Evolutionary conservation across 2,797 vertebrate species (phyloP).

Genomic region (Microctenopoma stevenorrisi): DNA sequence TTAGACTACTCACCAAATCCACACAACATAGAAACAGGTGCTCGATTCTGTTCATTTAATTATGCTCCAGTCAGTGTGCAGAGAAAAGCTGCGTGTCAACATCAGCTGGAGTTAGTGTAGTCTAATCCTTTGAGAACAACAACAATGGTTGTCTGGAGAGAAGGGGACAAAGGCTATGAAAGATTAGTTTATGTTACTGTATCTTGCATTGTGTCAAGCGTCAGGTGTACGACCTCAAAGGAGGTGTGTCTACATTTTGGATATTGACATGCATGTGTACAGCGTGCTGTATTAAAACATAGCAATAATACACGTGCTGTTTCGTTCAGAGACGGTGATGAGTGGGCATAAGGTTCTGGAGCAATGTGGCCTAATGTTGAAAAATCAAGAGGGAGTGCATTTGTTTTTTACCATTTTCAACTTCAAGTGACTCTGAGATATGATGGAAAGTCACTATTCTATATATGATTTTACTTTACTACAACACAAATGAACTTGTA

Average conservation of each 20-base stretch:
- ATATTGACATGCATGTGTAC: too few species aligned
- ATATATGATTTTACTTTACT: too few species aligned
- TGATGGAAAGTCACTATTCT: constrained; percentile 1
- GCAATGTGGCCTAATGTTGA: too few species aligned
- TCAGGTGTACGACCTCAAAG: not conserved
- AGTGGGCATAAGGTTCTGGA: not conserved
- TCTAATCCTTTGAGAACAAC: not conserved
- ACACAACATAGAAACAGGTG: not conserved
- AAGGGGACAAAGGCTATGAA: constrained; percentile 19
- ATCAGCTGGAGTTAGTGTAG: constrained; percentile 21
- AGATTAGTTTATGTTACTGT: constrained; percentile 7
- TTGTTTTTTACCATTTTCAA: constrained; percentile 13
- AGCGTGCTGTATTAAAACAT: constrained; percentile 6
- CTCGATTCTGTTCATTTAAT: not conserved
- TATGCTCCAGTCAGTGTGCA: not conserved
- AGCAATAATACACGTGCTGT: constrained; percentile 4
- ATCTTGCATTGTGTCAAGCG: constrained; percentile 21
- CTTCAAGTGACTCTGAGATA: not conserved
- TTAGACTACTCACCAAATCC: not conserved
- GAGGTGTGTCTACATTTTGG: too few species aligned
- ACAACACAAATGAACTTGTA: too few species aligned
- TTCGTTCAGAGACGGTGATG: not conserved
- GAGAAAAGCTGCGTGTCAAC: too few species aligned
- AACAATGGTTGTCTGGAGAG: constrained; percentile 3
- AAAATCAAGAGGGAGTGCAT: constrained; percentile 1